These are phyloP conservation scores for Petrolisthes cinctipes DNA, from an alignment of 2,888 invertebrate genomes.

Conservation along the genomic window DNA sequence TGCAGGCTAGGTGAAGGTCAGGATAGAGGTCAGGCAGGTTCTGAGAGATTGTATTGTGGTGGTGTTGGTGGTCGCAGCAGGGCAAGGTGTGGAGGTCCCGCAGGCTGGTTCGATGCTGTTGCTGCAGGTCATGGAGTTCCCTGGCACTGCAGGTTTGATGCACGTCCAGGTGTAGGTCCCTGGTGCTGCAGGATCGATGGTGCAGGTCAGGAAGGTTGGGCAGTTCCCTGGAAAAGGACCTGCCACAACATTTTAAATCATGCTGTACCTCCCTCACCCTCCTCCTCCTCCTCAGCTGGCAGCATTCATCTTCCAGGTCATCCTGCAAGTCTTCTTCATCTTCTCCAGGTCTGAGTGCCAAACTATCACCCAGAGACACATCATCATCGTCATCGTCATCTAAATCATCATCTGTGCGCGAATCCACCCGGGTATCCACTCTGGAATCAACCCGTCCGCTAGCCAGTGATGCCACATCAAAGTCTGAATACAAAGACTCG, in stretches of 20 bases:
- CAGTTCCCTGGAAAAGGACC: conserved; percentile 13
- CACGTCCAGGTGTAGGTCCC: conserved; percentile 27
- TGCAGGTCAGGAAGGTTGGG: background rate
- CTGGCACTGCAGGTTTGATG: conserved; percentile 5
- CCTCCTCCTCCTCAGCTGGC: background rate
- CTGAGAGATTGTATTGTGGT: background rate
- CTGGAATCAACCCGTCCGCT: conserved; percentile 49
- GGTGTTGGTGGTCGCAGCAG: conserved; percentile 8
- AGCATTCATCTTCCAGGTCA: background rate
- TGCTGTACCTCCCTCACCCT: background rate
- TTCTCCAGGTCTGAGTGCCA: background rate
- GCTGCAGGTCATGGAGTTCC: conserved; percentile 19
- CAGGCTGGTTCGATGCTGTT: conserved; percentile 14
- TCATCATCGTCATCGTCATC: conserved; percentile 45
- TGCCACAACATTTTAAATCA: background rate
- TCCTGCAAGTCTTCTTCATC: conserved; percentile 36
- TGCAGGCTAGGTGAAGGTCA: conserved; percentile 1
- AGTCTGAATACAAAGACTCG: conserved; percentile 50
- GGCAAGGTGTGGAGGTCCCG: conserved; percentile 16
- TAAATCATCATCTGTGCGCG: conserved; percentile 27
- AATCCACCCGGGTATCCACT: conserved; percentile 42
- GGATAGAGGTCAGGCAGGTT: background rate
- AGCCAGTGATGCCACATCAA: conserved; percentile 50
- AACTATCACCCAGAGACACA: background rate
- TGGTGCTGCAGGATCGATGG: conserved; percentile 18